Conservation (phyloP, 30 jellyfish, hydroid and myxozoan species). For the Pelagia noctiluca region DNA sequence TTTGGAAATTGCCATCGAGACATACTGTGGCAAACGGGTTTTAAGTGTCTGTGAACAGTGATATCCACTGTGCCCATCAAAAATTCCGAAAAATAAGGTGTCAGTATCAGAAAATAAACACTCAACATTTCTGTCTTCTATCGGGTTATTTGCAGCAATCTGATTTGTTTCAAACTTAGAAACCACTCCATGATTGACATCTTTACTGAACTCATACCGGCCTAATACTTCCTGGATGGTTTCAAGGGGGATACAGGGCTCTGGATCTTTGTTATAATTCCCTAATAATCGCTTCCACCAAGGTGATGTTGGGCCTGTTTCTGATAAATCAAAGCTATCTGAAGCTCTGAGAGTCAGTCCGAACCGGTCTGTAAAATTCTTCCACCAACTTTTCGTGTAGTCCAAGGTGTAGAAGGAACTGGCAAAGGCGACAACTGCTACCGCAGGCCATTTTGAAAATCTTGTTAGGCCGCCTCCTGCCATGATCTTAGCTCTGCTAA, state of each 20-base stretch:
- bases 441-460: slow-evolving; percentile 67
- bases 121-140: slow-evolving; percentile 97
- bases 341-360: slow-evolving; percentile 63
- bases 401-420: slow-evolving; percentile 64
- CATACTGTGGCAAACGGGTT: slow-evolving; percentile 76
- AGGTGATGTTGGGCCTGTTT: slow-evolving; percentile 1
- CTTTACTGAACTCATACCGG: slow-evolving; percentile 49
- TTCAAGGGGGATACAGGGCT: slow-evolving; percentile 39
- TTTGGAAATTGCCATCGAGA: slow-evolving; percentile 70
- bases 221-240: slow-evolving; percentile 32
- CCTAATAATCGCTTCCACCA: slow-evolving; percentile 69
- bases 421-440: slow-evolving; percentile 70
- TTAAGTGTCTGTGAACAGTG: slow-evolving; percentile 93
- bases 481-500: slow-evolving; percentile 41
- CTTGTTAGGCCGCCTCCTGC: slow-evolving; percentile 54
- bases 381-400: slow-evolving; percentile 67
- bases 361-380: slow-evolving; percentile 48
- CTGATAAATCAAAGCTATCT: slow-evolving; percentile 33
- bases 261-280: slow-evolving; percentile 12
- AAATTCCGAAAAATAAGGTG: slow-evolving; percentile 79
- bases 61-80: slow-evolving; percentile 99
- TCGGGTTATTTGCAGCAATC: slow-evolving; percentile 85
- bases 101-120: slow-evolving; percentile 60
- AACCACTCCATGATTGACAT: slow-evolving; percentile 47
- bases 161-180: slow-evolving; percentile 92